Base-by-base conservation (phyloP, 2,888 invertebrate species). In the Thymelicus lineola region DNA sequence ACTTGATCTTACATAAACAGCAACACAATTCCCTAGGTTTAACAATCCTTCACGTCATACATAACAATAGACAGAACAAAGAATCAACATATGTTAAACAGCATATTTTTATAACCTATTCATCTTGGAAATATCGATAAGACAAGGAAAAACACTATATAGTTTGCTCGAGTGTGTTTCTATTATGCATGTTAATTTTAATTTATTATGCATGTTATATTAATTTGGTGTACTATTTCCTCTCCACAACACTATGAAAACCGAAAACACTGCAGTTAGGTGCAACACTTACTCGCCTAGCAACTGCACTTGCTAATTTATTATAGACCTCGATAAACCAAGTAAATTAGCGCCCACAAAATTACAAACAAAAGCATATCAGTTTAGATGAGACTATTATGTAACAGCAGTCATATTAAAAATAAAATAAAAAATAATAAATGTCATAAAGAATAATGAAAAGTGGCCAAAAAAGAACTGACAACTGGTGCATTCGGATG, bases 41-140 rank as follows among this genome's bases (percentile, higher is more conserved):
- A 66, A 66, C 66, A 66, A 66, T 66, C 66, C 66, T 66, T 46
- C 59, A 66, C 53, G 66, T 38, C 50, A 59, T 50, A 50, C 58
- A 58, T 66, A 66, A 58, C 58, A 64, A 53, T 60, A 60, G 38
- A 3, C 4, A 58, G 5, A 59, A 45, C 36, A 17, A 66, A 66
- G 38, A 66, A 50, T 36, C 38, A 42, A 42, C 60, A 35, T 48
- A 42, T 17, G 6, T 7, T 9, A 5, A 50, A 14, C 15, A 9
- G 48, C 9, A 50, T 50, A 15, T n/a, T 50, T 42, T 50, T 50
- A 15, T 7, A 50, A 50, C 9, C 48, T 17, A 50, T 50, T 50
- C 1, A 50, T 50, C 15, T 3, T 50, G 48, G 15, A 15, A 42
- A 50, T 15, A 15, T 50, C n/a, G 17, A 50, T 50, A 45, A 12